Evolutionary conservation across 2,888 invertebrate genomes (phyloP), one percentile per base, ranked within the genome.

Genomic region (Meghimatium bilineatum): DNA sequence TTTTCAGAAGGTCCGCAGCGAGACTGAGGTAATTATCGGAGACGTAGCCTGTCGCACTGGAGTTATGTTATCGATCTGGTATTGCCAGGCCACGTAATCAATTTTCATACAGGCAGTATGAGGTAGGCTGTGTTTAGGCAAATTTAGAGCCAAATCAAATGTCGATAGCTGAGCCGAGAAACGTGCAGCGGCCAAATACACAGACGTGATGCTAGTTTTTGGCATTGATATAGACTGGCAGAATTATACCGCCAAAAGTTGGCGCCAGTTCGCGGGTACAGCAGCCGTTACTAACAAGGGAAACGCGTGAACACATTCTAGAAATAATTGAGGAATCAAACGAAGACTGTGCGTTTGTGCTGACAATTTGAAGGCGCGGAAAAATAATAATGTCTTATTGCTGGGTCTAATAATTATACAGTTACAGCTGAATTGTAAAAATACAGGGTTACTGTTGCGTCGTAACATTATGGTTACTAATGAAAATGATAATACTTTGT

Each of bases 11-110:
- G 56, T 23, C 56, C 20, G 23, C n/a, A 67, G 17, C 29, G 29
- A 32, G 12, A 71, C 8, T 36, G 71, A 2, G 69, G n/a, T 72
- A 29, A 44, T 38, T n/a, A n/a, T 44, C n/a, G 26, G 12, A 2
- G n/a, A 26, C n/a, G n/a, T 44, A 44, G 44, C 44, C 38, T 26
- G n/a, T 6, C 74, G 32, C n/a, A 26, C 38, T 1, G 23, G 49
- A 32, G 36, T 52, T 52, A 69, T 69, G 12, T 0, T 67, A 69
- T 71, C 36, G 69, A 36, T 76, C 63, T 23, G 5, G 20, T 29
- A 60, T 29, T 69, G 63, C 72, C 34, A 76, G 67, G 34, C 29
- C 63, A 34, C 34, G 38, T 36, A 74, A 82, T 52, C 72, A 82
- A 66, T 77, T 36, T 63, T 38, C 66, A 5, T 67, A 71, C 67